phyloP scores from a whole-genome alignment of 1,140 invertebrate genomes.

The Euglossa dilemma region DNA sequence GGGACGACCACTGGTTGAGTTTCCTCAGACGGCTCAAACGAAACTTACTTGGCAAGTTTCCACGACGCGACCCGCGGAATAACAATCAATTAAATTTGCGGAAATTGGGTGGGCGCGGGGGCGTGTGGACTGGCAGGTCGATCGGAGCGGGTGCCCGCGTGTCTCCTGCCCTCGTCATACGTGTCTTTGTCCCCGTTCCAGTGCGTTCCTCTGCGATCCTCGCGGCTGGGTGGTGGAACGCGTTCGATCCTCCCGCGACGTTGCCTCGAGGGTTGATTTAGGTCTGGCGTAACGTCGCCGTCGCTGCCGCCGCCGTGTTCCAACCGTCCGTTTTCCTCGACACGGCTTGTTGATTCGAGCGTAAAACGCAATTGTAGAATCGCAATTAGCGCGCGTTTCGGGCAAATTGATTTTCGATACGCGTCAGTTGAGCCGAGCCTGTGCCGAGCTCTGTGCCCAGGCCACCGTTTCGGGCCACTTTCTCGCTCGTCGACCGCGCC shows the following conservation, averaged over 20 bases:
- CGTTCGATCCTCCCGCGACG: neutral
- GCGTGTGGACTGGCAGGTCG: constrained; percentile 16
- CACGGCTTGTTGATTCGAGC: neutral
- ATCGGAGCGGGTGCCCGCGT: neutral
- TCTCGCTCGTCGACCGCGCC: neutral
- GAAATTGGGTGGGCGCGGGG: constrained; percentile 36
- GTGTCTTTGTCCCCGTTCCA: too few species aligned
- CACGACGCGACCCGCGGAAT: constrained; percentile 48
- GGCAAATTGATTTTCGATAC: constrained; percentile 1
- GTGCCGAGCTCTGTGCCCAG: too few species aligned
- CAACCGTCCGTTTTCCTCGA: neutral
- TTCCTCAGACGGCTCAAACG: constrained; percentile 49
- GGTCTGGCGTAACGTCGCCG: neutral
- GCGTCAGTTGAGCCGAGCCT: neutral
- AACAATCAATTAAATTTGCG: constrained; percentile 68
- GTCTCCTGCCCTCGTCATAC: neutral
- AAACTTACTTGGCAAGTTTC: constrained; percentile 62
- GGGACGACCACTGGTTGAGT: constrained; percentile 62
- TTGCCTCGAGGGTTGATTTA: neutral
- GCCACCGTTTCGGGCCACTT: constrained; percentile 2
- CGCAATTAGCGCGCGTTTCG: neutral
- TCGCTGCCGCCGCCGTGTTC: neutral
- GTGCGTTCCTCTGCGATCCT: neutral
- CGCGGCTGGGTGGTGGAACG: too few species aligned
- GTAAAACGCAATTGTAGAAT: neutral